A percentile compares a stretch with the other conserved stretches of the same genome.
Conservation (phyloP, 2,888 invertebrate species). For the Teleogryllus oceanicus region DNA sequence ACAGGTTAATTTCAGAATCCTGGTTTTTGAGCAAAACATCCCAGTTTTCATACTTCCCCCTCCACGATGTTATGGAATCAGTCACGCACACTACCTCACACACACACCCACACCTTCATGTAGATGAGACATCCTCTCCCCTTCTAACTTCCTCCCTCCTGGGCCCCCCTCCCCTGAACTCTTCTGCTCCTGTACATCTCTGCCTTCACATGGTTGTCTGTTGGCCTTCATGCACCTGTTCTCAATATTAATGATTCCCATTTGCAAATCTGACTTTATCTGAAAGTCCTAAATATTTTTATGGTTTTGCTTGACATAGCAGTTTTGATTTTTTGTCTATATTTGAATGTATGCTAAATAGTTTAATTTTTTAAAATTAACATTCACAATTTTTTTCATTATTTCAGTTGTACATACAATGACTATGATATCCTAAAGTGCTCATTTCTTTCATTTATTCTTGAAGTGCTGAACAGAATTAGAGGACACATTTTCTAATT, state of each 20-base stretch:
- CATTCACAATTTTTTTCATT: no score
- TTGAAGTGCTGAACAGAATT: no score
- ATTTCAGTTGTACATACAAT: no score
- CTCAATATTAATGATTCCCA: conserved; percentile 4
- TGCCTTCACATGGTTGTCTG: not conserved
- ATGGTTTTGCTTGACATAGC: no score
- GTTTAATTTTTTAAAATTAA: no score
- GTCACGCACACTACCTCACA: conserved; percentile 20
- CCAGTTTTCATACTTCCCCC: conserved; percentile 32
- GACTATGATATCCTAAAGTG: no score
- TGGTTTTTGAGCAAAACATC: conserved; percentile 27
- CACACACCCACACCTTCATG: not conserved
- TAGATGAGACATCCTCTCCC: conserved; percentile 18
- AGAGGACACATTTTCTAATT: no score
- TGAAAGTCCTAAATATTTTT: no score
- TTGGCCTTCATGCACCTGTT: conserved; percentile 22
- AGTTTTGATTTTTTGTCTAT: no score
- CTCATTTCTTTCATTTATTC: no score
- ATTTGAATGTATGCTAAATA: no score
- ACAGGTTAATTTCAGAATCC: conserved; percentile 26
- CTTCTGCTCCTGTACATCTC: not conserved
- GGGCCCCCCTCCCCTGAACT: not conserved
- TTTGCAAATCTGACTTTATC: not conserved
- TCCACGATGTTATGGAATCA: conserved; percentile 26
- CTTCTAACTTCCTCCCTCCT: not conserved